Conservation (phyloP, 2,888 invertebrate genomes). For the Lydus trimaculatus region DNA sequence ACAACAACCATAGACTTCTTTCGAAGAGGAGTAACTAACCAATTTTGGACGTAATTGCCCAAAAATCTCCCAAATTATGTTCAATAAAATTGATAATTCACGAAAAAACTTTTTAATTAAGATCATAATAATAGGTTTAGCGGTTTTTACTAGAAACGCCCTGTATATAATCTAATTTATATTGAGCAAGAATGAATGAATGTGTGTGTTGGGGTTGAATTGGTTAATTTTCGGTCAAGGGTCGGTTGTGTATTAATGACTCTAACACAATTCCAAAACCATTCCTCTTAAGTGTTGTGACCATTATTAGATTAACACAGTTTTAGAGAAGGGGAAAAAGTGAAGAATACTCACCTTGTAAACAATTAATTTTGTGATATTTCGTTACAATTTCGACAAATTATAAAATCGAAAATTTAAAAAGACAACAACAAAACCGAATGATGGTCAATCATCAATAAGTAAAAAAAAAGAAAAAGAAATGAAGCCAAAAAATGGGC, state of each 20-base stretch:
- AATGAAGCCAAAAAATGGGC: conserved; percentile 29
- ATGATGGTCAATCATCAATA: background rate
- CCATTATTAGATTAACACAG: conserved; percentile 2
- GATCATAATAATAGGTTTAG: too few species aligned
- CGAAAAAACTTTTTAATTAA: too few species aligned
- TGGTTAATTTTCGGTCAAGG: conserved; percentile 6
- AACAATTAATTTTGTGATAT: background rate
- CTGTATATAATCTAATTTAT: background rate
- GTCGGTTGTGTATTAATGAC: conserved; percentile 4
- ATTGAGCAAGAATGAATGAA: background rate
- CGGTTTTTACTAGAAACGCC: background rate
- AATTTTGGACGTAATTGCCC: too few species aligned
- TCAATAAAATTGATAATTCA: too few species aligned
- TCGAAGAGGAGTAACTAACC: too few species aligned
- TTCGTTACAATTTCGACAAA: background rate
- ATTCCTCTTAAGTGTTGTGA: conserved; percentile 10
- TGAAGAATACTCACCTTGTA: too few species aligned
- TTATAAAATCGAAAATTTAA: background rate
- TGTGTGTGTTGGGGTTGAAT: background rate
- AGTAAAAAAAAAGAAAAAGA: conserved; percentile 10
- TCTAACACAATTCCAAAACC: conserved; percentile 1
- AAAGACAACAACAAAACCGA: background rate
- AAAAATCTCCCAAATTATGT: too few species aligned
- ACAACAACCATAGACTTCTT: too few species aligned
- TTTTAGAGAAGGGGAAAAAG: too few species aligned